Evolutionary conservation across 2,797 vertebrate genomes (phyloP).

Genomic region (Lateolabrax maculatus): DNA sequence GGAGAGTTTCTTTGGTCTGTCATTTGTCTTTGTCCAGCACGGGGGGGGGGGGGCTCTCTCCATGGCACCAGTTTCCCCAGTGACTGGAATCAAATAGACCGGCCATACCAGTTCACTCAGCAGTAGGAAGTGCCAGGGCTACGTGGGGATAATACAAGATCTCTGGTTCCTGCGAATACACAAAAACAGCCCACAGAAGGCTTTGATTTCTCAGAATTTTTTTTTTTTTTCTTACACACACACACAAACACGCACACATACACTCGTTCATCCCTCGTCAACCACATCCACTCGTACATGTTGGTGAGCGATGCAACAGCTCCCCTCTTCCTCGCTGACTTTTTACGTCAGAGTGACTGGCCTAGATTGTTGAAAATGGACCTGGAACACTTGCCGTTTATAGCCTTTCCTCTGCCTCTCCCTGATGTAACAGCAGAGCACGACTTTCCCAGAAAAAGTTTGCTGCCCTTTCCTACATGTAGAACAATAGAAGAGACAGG

Average conservation of each 20-base stretch:
- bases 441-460: conserved; percentile 53
- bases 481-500: conserved; percentile 26
- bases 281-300: conserved; percentile 51
- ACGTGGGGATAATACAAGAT: conserved; percentile 24
- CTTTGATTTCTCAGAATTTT: conserved; percentile 52
- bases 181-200: conserved; percentile 24
- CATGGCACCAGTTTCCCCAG: conserved; percentile 50
- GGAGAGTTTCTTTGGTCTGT: conserved; percentile 49
- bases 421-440: conserved; percentile 59
- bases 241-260: no score
- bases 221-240: neutral
- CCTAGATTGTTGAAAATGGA: conserved; percentile 81
- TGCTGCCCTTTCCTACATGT: conserved; percentile 31
- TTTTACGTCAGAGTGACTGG: conserved; percentile 67
- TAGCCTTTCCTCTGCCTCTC: conserved; percentile 71
- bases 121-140: conserved; percentile 17
- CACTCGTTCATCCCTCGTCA: conserved; percentile 20
- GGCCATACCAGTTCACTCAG: conserved; percentile 28
- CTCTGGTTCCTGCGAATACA: conserved; percentile 30
- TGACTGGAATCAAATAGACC: conserved; percentile 45
- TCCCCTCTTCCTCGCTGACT: conserved; percentile 36
- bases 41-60: conserved; percentile 15
- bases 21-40: conserved; percentile 48
- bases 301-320: conserved; percentile 40
- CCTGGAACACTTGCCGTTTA: conserved; percentile 77